Base-by-base conservation (phyloP, 2,113 vertebrate species). In the Pristiophorus japonicus region DNA sequence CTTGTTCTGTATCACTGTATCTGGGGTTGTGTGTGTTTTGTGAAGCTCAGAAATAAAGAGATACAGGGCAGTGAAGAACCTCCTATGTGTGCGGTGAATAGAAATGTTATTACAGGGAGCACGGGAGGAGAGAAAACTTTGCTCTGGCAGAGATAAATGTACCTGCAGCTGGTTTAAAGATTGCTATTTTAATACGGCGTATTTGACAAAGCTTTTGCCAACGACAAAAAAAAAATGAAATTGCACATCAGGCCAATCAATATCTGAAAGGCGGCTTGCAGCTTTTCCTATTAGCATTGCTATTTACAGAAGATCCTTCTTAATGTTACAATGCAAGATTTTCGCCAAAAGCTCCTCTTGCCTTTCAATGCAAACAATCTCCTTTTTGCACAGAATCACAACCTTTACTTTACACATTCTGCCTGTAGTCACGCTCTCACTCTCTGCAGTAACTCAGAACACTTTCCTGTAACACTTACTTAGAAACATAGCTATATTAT, bases 1-100 rank as follows among this genome's bases (percentile, higher is more conserved):
- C 88, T 92, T 92, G 88, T 63, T 92, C 88, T 63, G 34, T 63
- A 42, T 92, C 59, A 92, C 59, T 18, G 88, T 63, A 92, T 92
- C 59, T 92, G 59, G 88, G 59, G 59, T 92, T 62, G 51, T 42
- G 59, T 92, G 88, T 38, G 8, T 92, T 92, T 63, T 63, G 88
- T 63, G 59, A 63, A 63, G 59, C 88, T 92, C 59, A 62, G n/a
- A 92, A 92, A 92, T 92, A 63, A 92, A 65, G 88, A 63, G 59
- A 63, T 18, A 24, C 59, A 22, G 59, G 20, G 88, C 30, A 38
- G 12, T n/a, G 16, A 62, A 91, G 34, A 59, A 91, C 30, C 34
- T 4, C 16, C 55, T 14, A 30, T 65, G 34, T 63, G 59, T 62
- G 59, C 59, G 38, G 16, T 92, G 88, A 92, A 92, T 92, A 62